These are phyloP conservation scores for Drosophila silvestris DNA, from an alignment of 2,888 invertebrate species.

Conservation along the genomic window DNA sequence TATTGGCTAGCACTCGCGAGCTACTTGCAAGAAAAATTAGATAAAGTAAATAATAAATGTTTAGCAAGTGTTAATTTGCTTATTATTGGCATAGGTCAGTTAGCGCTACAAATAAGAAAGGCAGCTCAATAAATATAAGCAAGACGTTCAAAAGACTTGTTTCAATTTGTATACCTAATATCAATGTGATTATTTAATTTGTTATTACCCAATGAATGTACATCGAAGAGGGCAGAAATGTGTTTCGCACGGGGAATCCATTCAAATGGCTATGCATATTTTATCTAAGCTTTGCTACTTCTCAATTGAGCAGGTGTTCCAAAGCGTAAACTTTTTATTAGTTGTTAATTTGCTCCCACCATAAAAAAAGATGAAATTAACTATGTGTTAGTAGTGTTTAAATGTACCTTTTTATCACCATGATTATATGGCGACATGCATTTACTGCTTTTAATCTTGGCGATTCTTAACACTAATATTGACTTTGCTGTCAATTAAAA, in stretches of 20 bases:
- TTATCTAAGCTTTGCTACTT: background rate
- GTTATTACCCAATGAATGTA: background rate
- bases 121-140: background rate
- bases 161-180: background rate
- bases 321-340: background rate
- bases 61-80: background rate
- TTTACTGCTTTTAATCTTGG: background rate
- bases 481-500: slow-evolving; percentile 46
- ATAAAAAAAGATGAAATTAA: background rate
- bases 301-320: background rate
- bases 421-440: background rate
- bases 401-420: background rate
- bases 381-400: background rate
- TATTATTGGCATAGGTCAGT: slow-evolving; percentile 7
- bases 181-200: background rate
- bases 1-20: background rate
- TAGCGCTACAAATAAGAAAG: background rate
- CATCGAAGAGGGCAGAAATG: background rate
- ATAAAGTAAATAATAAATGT: background rate
- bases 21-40: background rate
- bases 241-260: background rate
- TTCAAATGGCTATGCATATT: background rate
- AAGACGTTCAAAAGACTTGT: background rate
- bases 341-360: background rate
- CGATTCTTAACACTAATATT: slow-evolving; percentile 46